A percentile compares a stretch with the other conserved stretches of the same genome.
These are phyloP conservation scores for Phrixothrix hirtus DNA, from an alignment of 2,888 invertebrate species.

Conservation along the genomic window DNA sequence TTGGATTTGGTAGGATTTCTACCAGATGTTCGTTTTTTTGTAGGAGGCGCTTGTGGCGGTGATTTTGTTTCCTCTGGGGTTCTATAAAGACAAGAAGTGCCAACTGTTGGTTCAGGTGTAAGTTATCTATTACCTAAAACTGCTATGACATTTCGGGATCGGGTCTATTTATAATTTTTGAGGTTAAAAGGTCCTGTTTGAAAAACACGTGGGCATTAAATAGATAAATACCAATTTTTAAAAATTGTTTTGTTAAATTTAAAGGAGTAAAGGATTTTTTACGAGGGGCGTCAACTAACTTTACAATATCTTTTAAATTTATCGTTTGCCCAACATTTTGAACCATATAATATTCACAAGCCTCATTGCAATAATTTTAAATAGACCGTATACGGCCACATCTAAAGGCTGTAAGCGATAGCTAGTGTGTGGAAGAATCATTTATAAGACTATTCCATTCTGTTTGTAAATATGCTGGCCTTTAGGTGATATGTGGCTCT, in stretches of 20 bases:
- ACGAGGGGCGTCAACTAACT: background rate
- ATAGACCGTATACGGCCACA: background rate
- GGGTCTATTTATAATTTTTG: background rate
- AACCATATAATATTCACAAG: background rate
- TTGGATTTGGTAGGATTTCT: background rate
- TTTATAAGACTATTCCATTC: background rate
- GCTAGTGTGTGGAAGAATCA: background rate
- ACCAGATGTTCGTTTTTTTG: background rate
- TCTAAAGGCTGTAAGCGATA: background rate
- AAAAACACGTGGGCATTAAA: background rate
- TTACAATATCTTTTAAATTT: background rate
- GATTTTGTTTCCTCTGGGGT: background rate
- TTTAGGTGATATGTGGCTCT: background rate
- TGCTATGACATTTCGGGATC: background rate
- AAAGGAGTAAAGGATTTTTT: background rate
- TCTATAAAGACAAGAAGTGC: background rate
- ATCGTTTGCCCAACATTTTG: background rate
- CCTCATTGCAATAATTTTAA: background rate
- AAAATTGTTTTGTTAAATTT: background rate
- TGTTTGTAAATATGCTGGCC: background rate
- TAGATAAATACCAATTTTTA: background rate
- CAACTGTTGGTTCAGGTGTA: too few relatives aligned
- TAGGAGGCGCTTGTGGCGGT: background rate
- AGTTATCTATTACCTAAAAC: too few relatives aligned
- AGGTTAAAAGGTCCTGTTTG: background rate